Conservation (phyloP, 2,113 vertebrate species). For the Daphoenositta chrysoptera region DNA sequence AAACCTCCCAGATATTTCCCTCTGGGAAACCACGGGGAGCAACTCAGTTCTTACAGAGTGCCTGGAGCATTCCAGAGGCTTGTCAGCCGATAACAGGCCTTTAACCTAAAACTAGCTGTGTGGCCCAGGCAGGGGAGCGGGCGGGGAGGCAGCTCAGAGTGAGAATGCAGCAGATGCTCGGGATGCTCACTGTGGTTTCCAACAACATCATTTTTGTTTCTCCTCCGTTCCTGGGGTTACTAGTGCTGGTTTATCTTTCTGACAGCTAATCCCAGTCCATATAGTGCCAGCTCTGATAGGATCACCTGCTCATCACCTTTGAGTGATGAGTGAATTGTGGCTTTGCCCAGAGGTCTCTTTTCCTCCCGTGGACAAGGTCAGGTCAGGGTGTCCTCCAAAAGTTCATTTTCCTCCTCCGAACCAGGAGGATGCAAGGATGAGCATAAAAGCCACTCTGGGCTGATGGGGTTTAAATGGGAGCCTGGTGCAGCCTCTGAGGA, state of each 20-base stretch:
- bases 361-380: background rate
- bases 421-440: fast-evolving
- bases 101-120: background rate
- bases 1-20: background rate
- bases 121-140: background rate
- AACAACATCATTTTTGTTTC: background rate
- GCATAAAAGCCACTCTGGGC: background rate
- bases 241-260: background rate
- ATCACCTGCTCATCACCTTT: background rate
- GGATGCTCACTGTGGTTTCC: background rate
- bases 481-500: background rate
- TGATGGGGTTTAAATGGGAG: background rate
- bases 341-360: background rate
- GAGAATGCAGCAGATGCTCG: fast-evolving
- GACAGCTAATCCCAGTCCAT: background rate
- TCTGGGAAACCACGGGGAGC: fast-evolving
- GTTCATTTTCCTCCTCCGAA: background rate
- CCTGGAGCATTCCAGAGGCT: background rate
- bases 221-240: background rate
- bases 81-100: background rate
- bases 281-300: background rate
- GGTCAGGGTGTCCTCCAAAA: background rate
- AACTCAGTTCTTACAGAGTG: background rate
- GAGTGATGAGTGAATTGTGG: background rate
- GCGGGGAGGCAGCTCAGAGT: background rate